A percentile compares a stretch with the other conserved stretches of the same genome.
Evolutionary conservation across 2,113 vertebrate species (phyloP).

Genomic region (Macroglossus sobrinus): DNA sequence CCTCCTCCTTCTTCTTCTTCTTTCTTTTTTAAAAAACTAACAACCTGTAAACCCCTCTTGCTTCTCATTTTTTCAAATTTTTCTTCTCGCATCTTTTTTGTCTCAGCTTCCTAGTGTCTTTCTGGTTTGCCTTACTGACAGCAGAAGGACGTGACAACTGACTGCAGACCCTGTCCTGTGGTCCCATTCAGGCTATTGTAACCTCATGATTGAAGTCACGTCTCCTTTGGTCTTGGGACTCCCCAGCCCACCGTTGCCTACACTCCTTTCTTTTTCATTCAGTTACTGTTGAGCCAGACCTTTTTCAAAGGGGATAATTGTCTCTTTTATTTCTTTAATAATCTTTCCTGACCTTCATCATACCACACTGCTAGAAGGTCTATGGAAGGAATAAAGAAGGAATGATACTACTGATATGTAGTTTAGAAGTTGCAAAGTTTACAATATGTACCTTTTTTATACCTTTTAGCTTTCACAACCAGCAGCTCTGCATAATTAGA

Average conservation of each 20-base stretch:
- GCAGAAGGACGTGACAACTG: background rate
- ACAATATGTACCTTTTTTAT: background rate
- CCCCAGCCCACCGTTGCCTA: background rate
- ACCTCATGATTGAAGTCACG: background rate
- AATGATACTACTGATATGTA: background rate
- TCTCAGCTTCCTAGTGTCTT: background rate
- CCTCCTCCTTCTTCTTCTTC: background rate
- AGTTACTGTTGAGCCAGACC: background rate
- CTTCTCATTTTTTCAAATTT: background rate
- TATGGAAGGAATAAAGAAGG: background rate
- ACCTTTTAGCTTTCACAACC: background rate
- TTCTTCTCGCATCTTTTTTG: background rate
- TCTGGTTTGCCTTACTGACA: background rate
- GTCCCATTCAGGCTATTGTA: background rate
- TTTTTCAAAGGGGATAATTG: background rate
- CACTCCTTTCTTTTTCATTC: background rate
- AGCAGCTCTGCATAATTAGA: background rate
- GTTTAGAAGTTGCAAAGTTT: background rate
- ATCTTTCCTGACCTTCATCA: background rate
- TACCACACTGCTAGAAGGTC: background rate
- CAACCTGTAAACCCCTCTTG: background rate
- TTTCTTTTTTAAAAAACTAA: background rate
- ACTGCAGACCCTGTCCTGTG: background rate
- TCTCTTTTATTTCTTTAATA: background rate
- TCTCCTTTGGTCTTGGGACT: background rate